Percentiles rank a stretch among this genome's conserved stretches.
Conservation (phyloP, 2,797 vertebrate species). For the Rhadinocentrus ornatus region DNA sequence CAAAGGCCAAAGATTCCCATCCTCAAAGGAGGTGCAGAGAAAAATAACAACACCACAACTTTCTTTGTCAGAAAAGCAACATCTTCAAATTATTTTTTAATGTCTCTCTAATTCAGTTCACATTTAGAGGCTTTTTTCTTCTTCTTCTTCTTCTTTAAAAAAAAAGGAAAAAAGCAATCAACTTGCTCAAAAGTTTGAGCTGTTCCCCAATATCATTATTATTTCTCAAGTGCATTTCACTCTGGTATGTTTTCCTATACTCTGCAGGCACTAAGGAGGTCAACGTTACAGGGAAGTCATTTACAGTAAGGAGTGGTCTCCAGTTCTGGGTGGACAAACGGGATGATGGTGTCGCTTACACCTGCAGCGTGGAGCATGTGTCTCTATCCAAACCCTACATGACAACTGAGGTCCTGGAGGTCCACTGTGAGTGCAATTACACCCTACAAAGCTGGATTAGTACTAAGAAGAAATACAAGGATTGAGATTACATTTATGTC, state of each 20-base stretch:
- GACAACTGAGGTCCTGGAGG: conserved; percentile 96
- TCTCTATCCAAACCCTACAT: conserved; percentile 92
- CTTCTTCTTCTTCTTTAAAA: conserved; percentile 10
- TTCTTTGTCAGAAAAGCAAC: conserved; percentile 49
- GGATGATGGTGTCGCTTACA: conserved; percentile 92
- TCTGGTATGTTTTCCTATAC: conserved; percentile 25
- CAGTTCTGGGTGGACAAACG: conserved; percentile 91
- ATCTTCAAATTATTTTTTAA: conserved; percentile 41
- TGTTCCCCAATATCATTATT: not conserved
- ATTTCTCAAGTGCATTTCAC: conserved; percentile 12
- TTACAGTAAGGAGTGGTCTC: conserved; percentile 91
- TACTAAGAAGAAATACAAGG: conserved; percentile 61
- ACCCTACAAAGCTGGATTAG: conserved; percentile 54
- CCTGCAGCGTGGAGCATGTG: conserved; percentile 95
- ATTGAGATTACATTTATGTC: conserved; percentile 69
- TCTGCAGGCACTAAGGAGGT: conserved; percentile 88
- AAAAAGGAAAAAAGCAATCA: conserved; percentile 10
- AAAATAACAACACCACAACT: conserved; percentile 54
- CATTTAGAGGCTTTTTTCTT: conserved; percentile 21
- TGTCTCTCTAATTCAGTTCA: conserved; percentile 36
- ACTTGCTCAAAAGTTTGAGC: conserved; percentile 4
- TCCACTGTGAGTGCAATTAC: conserved; percentile 93
- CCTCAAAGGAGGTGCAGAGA: conserved; percentile 62
- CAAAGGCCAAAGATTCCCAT: conserved; percentile 68
- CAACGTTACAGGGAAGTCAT: conserved; percentile 92